Base-by-base conservation (phyloP, 1,140 invertebrate genomes). In the Antheraea pernyi region DNA sequence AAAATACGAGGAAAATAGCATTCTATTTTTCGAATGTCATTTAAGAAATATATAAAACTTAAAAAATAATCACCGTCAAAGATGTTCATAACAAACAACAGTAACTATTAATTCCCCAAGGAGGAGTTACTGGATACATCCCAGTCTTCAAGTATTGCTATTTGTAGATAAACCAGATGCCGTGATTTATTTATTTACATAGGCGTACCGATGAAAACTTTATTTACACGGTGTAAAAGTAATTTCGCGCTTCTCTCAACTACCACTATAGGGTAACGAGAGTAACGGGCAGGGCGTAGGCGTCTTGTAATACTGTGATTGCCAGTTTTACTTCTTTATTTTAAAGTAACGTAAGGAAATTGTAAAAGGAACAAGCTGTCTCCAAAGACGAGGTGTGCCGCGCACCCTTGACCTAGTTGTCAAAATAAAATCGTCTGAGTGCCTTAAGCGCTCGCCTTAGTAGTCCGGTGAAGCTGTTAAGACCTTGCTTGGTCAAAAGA, bases 121-220 rank as follows among this genome's bases (percentile, higher is more conserved):
- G 1, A 13, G 11, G 11, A 53, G 16, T 16, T 2, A 53, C 46
- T 53, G 46, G 16, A 53, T 53, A n/a, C 46, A 16, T 6, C 46
- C 46, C 46, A 53, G 5, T 6, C 11, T 53, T 53, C 46, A 53
- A 53, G 16, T 53, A 53, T 53, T 53, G 16, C 46, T 53, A 53
- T 53, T 53, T 53, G 64, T 65, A 65, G 64, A 48, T 46, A 19
- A 65, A 65, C 37, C 64, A 65, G 64, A 65, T 48, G 64, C 18
- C 9, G n/a, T 19, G 62, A 65, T 65, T 46, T 65, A 65, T 65
- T 65, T 65, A 65, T 65, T 53, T 65, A 65, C 19, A 48, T 46
- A 13, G 64, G 39, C 19, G 64, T 48, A 19, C 53, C 18, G 64
- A 39, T 64, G 62, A 46, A 46, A 53, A 16, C 64, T 10, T 19